Conservation (phyloP, 2,797 vertebrate genomes). For the Onychomys torridus region DNA sequence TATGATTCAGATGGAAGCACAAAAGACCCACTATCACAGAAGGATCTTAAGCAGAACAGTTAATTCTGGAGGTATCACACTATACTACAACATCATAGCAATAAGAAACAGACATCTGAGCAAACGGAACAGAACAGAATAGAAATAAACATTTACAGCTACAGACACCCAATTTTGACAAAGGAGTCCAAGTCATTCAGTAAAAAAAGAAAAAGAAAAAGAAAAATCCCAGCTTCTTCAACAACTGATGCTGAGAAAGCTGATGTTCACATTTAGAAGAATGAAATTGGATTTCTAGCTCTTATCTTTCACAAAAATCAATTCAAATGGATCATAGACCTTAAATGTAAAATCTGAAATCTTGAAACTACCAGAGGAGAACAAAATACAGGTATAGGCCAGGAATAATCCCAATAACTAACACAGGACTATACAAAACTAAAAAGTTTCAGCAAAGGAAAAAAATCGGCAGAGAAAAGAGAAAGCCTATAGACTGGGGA, state of each 20-base stretch:
- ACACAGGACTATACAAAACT: background rate
- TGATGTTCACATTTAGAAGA: background rate
- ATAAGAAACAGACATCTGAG: background rate
- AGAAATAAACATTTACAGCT: background rate
- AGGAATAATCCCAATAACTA: background rate
- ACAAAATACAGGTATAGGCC: background rate
- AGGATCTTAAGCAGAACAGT: background rate
- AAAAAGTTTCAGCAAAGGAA: background rate
- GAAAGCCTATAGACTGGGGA: background rate
- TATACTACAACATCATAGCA: background rate
- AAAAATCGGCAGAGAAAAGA: background rate
- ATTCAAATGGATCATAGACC: background rate
- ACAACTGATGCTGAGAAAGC: background rate
- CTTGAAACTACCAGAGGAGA: background rate
- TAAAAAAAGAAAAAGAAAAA: background rate
- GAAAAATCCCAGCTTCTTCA: background rate
- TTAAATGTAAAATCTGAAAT: background rate
- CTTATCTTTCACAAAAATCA: background rate
- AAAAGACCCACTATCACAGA: background rate
- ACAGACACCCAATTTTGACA: background rate
- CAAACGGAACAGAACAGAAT: background rate
- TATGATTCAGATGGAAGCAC: background rate
- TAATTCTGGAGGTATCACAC: background rate
- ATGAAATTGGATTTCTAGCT: background rate
- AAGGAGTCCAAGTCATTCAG: background rate